Evolutionary conservation across 2,113 vertebrate species (phyloP).

Genomic region (Mesitornis unicolor): DNA sequence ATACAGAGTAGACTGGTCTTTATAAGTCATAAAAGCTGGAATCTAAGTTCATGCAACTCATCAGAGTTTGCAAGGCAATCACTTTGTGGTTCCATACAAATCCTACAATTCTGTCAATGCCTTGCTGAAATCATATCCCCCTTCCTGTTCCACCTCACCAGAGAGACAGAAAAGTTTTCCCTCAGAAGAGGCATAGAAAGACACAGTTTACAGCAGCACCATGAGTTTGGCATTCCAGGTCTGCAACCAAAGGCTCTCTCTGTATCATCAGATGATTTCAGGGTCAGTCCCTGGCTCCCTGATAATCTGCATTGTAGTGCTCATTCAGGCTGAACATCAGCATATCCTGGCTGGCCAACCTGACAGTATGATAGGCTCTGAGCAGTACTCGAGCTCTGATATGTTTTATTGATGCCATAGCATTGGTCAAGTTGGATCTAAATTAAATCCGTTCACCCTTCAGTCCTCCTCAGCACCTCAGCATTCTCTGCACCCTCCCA

Average conservation of each 20-base stretch:
- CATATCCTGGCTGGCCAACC: background rate
- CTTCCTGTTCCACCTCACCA: background rate
- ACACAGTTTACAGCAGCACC: background rate
- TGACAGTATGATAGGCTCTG: background rate
- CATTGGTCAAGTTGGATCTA: fast-evolving
- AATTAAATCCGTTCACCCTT: background rate
- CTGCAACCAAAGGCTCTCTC: background rate
- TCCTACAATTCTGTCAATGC: background rate
- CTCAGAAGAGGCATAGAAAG: background rate
- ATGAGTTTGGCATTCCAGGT: background rate
- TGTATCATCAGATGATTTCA: background rate
- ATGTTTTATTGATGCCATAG: background rate
- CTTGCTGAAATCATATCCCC: background rate
- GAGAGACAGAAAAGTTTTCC: background rate
- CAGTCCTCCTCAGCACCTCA: background rate
- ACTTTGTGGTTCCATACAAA: background rate
- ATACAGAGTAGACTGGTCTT: background rate
- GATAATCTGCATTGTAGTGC: background rate
- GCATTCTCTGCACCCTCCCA: background rate
- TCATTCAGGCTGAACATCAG: background rate
- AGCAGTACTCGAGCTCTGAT: background rate
- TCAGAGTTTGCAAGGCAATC: background rate
- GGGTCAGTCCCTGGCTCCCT: background rate
- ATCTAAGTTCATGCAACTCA: background rate
- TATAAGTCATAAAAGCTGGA: background rate